These are phyloP conservation scores for Drosophila sucinea DNA, from an alignment of 1,140 invertebrate species.

Conservation along the genomic window DNA sequence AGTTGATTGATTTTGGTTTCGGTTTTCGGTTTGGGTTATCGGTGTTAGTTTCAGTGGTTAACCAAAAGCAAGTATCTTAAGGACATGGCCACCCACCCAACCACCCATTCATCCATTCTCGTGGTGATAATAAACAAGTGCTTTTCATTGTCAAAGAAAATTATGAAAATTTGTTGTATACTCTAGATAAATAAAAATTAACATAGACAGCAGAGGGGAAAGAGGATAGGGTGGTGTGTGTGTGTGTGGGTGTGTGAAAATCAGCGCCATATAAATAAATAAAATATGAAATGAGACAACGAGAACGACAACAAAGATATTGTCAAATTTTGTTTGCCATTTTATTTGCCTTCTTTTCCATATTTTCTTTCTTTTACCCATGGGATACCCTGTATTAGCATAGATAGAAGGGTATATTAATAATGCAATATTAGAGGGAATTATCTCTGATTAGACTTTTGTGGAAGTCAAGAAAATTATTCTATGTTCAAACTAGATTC, in stretches of 20 bases:
- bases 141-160: constrained; percentile 46
- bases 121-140: constrained; percentile 38
- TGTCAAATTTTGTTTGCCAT: constrained; percentile 54
- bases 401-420: background rate
- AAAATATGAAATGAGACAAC: constrained; percentile 40
- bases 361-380: constrained; percentile 26
- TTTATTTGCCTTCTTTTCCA: constrained; percentile 37
- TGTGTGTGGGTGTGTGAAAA: constrained; percentile 5
- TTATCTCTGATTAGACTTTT: no score
- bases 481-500: no score
- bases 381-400: constrained; percentile 30
- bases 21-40: constrained; percentile 19
- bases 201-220: constrained; percentile 44
- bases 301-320: constrained; percentile 34
- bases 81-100: background rate
- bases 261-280: constrained; percentile 38
- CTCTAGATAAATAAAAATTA: constrained; percentile 56
- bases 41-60: constrained; percentile 8
- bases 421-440: background rate
- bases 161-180: constrained; percentile 14
- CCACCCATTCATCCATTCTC: background rate
- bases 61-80: background rate
- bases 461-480: no score
- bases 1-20: constrained; percentile 21
- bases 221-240: background rate